Percentiles rank a stretch among this genome's conserved stretches.
phyloP scores from a whole-genome alignment of 2,888 invertebrate species.

The Aporophyla lueneburgensis region DNA sequence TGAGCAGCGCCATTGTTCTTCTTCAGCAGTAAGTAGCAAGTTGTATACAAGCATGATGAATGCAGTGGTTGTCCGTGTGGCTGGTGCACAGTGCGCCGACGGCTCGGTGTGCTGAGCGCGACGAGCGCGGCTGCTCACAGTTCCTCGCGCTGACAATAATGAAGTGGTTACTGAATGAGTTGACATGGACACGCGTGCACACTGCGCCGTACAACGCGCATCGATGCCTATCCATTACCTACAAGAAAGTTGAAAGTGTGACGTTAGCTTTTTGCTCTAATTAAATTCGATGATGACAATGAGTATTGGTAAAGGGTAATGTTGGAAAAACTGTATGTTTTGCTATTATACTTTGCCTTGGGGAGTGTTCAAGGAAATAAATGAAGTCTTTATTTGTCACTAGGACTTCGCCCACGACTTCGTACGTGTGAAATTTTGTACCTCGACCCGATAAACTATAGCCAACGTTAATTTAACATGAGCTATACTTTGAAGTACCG shows the following conservation, averaged over 20 bases:
- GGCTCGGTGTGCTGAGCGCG: neutral
- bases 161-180: conserved; percentile 40
- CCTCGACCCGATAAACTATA: too few species aligned
- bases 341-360: neutral
- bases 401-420: too few species aligned
- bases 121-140: neutral
- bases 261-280: conserved; percentile 47
- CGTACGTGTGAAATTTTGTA: too few species aligned
- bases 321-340: conserved; percentile 13
- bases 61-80: neutral
- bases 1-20: neutral
- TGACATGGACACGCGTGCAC: conserved; percentile 10
- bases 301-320: neutral
- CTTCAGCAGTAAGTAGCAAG: neutral
- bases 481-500: too few species aligned
- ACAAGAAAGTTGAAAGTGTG: conserved; percentile 23
- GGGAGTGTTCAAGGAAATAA: conserved; percentile 1
- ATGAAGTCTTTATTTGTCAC: conserved; percentile 14
- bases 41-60: neutral
- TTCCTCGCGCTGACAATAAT: conserved; percentile 36
- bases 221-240: conserved; percentile 4
- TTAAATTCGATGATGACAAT: conserved; percentile 29
- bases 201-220: neutral
- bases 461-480: too few species aligned
- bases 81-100: conserved; percentile 13